phyloP scores from a whole-genome alignment of 2,888 invertebrate genomes.

The Pseudolycoriella hygida region DNA sequence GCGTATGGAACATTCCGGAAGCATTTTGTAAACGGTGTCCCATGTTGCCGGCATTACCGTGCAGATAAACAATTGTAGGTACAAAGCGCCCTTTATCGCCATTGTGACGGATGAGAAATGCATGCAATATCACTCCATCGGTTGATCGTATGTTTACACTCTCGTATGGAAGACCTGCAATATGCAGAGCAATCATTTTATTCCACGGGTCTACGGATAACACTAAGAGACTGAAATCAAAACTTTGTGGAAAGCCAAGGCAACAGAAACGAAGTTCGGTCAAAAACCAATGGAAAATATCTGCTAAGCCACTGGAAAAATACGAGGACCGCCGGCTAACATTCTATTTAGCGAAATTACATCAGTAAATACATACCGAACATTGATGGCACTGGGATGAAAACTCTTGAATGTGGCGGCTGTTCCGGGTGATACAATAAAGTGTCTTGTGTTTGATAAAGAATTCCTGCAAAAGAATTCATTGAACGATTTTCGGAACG shows the following conservation, averaged over 20 bases:
- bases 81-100: conserved; percentile 45
- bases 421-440: conserved; percentile 79
- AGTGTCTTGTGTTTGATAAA: conserved; percentile 74
- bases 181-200: no score
- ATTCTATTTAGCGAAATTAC: no score
- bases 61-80: conserved; percentile 78
- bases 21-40: conserved; percentile 83
- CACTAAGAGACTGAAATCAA: no score
- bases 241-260: no score
- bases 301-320: no score
- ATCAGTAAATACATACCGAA: conserved; percentile 61
- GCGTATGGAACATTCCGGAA: conserved; percentile 63
- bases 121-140: conserved; percentile 62
- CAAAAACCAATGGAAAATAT: no score
- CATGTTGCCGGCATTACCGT: conserved; percentile 95
- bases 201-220: no score
- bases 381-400: conserved; percentile 72
- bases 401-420: conserved; percentile 73
- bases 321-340: no score
- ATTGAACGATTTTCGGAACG: background rate
- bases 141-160: conserved; percentile 55
- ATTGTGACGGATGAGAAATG: conserved; percentile 64
- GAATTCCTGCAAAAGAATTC: conserved; percentile 39
- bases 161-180: conserved; percentile 45
- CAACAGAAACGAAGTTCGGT: no score